A percentile compares a stretch with the other conserved stretches of the same genome.
These are phyloP conservation scores for Trachymyrmex septentrionalis DNA, from an alignment of 1,140 invertebrate species.

Conservation along the genomic window DNA sequence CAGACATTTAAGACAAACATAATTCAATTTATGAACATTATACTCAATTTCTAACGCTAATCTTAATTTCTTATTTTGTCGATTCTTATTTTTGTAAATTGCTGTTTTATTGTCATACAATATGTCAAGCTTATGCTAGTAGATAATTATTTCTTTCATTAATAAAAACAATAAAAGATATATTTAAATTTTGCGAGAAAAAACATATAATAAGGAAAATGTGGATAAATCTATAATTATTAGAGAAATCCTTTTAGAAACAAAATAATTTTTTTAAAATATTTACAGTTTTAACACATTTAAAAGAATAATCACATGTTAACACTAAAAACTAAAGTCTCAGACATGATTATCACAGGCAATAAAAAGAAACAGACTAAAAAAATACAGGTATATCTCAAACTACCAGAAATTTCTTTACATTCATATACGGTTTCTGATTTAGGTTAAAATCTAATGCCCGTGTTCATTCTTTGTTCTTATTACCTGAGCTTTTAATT, in stretches of 20 bases:
- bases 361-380: no score
- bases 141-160: neutral
- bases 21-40: slow-evolving; percentile 1
- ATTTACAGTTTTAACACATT: neutral
- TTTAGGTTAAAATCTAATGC: no score
- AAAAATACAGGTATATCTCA: no score
- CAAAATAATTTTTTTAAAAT: neutral
- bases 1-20: neutral
- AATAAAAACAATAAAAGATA: neutral
- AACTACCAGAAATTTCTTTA: no score
- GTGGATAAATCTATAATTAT: neutral
- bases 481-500: no score
- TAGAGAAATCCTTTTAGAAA: neutral
- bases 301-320: neutral
- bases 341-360: no score
- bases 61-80: neutral
- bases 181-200: neutral
- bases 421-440: no score
- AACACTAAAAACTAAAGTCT: neutral
- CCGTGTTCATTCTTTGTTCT: no score
- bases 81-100: neutral
- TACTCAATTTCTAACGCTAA: neutral
- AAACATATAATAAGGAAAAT: neutral
- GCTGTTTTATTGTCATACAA: neutral
- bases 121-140: neutral